Conservation (phyloP, 1,140 invertebrate genomes). For the Eumaeus atala region DNA sequence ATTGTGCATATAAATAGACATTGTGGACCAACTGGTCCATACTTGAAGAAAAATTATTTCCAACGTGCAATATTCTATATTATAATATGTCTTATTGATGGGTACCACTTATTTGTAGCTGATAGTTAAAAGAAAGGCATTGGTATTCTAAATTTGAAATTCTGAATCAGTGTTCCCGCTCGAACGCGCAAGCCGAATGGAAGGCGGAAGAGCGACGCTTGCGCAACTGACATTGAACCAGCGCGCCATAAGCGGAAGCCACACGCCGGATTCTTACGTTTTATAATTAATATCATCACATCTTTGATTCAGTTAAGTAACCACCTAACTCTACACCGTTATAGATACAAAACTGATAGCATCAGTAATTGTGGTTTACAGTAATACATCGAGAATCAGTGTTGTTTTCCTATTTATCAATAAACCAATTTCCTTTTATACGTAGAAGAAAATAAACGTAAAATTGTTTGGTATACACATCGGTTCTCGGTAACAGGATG, state of each 20-base stretch:
- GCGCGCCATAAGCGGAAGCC: conserved; percentile 49
- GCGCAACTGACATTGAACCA: conserved; percentile 71
- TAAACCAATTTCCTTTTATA: background rate
- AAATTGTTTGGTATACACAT: background rate
- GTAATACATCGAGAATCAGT: background rate
- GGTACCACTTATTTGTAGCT: no score
- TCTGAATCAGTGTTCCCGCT: conserved; percentile 46
- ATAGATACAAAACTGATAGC: no score
- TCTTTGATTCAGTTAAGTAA: conserved; percentile 4
- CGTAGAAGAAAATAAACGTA: background rate
- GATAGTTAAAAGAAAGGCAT: no score
- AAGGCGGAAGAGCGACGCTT: conserved; percentile 66
- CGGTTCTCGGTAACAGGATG: conserved; percentile 3
- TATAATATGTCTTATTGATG: no score
- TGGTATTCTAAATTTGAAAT: conserved; percentile 28
- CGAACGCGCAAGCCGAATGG: conserved; percentile 27
- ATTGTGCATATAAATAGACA: no score
- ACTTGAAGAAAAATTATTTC: no score
- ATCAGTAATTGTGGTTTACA: no score
- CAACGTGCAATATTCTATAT: no score
- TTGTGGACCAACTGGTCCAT: no score
- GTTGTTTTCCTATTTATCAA: background rate
- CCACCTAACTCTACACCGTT: background rate
- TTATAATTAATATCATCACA: conserved; percentile 26
- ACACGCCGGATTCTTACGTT: conserved; percentile 48